These are phyloP conservation scores for Melinopterus prodromus DNA, from an alignment of 2,888 invertebrate genomes.

Conservation along the genomic window DNA sequence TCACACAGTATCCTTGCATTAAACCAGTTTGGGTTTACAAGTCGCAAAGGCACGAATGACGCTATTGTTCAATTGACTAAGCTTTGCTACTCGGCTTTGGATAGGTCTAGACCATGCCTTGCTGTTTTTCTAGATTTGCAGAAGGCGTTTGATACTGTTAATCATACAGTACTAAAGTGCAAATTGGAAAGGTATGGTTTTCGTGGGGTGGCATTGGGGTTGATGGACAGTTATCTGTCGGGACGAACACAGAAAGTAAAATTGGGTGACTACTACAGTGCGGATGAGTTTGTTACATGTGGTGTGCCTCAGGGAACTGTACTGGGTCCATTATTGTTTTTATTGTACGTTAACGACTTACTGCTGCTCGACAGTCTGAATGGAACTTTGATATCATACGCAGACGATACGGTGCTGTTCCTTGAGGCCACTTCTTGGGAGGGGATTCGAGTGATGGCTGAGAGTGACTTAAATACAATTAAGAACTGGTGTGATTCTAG, in stretches of 20 bases:
- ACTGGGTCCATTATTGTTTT: not conserved
- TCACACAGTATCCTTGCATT: not conserved
- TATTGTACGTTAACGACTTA: not conserved
- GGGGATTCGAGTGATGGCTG: not conserved
- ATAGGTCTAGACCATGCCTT: not conserved
- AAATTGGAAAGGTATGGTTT: not conserved
- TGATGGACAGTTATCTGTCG: not conserved
- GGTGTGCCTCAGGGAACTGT: not conserved
- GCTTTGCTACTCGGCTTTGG: not conserved
- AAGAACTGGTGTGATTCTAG: not conserved
- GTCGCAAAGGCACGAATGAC: not conserved
- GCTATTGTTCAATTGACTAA: not conserved
- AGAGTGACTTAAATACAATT: not conserved
- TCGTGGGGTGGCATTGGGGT: not conserved
- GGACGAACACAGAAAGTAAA: not conserved
- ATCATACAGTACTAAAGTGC: not conserved
- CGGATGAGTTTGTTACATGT: not conserved
- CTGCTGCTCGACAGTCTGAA: not conserved
- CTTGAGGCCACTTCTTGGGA: not conserved
- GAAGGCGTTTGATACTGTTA: conserved; percentile 4
- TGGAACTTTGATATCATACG: not conserved
- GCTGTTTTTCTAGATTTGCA: not conserved
- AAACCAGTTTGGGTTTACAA: not conserved
- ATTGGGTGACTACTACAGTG: not conserved
- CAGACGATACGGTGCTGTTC: not conserved